Conservation (phyloP, 2,113 vertebrate species). For the Brachirus orientalis region DNA sequence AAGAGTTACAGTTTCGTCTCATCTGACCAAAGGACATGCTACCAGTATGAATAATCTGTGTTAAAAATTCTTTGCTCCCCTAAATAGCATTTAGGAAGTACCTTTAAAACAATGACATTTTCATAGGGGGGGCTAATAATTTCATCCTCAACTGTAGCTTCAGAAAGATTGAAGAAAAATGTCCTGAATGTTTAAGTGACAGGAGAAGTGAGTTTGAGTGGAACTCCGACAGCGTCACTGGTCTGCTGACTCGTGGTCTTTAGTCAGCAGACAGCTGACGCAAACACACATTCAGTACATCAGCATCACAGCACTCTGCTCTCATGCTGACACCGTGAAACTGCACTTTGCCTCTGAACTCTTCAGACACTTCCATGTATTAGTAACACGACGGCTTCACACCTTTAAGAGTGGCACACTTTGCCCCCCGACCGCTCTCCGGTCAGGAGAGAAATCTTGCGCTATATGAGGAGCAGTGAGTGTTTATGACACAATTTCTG, state of each 20-base stretch:
- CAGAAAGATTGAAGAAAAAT: background rate
- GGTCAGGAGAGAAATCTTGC: background rate
- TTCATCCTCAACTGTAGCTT: too few relatives aligned
- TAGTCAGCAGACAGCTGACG: conserved; percentile 56
- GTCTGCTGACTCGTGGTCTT: conserved; percentile 53
- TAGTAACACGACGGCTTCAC: conserved; percentile 32
- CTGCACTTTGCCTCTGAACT: conserved; percentile 45
- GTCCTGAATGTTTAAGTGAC: conserved; percentile 34
- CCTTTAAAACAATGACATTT: too few relatives aligned
- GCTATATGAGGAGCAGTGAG: background rate
- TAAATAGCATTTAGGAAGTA: too few relatives aligned
- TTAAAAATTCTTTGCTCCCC: too few relatives aligned
- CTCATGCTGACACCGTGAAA: conserved; percentile 59
- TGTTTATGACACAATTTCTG: conserved; percentile 11
- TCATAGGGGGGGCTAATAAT: too few relatives aligned
- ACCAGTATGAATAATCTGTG: too few relatives aligned
- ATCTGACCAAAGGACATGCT: too few relatives aligned
- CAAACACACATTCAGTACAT: conserved; percentile 43
- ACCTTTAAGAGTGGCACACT: conserved; percentile 1
- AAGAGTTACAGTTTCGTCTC: too few relatives aligned
- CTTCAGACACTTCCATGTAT: conserved; percentile 35
- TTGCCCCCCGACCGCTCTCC: background rate
- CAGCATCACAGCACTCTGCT: conserved; percentile 30
- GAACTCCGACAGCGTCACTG: conserved; percentile 34
- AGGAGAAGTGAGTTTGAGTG: conserved; percentile 31